Evolutionary conservation across 2,797 vertebrate genomes (phyloP), one percentile per base, ranked within the genome.

Genomic region (Diplodus sargus): DNA sequence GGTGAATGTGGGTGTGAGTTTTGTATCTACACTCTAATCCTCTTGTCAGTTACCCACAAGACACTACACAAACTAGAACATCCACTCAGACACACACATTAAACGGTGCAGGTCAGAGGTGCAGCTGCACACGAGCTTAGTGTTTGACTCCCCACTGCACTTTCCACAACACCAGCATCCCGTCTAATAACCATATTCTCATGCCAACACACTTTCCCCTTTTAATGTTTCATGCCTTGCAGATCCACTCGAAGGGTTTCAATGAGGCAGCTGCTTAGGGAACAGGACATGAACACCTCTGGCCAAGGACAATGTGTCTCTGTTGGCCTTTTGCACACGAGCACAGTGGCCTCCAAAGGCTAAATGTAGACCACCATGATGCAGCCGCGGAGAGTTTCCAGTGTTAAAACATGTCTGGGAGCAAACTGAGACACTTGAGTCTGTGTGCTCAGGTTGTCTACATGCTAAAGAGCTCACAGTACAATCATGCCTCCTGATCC

Each of bases 141-240:
- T 88, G 83, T 91, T 91, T 89, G 57, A 90, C 81, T 93, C 85
- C 90, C 76, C 58, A 63, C 87, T 85, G 85, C 48, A 89, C 83
- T 92, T 88, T 93, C 84, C 76, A 88, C 81, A 83, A 82, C 34
- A 85, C 65, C 82, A 84, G 67, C 84, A 75, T 89, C 83, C 72
- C 81, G 30, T 90, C 85, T 23, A 90, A 91, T 89, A 88, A 89
- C 91, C 90, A 87, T 90, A 93, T 93, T 93, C 92, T 92, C 91
- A 91, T 90, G 86, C 85, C 94, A 95, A 94, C 92, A 94, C 77
- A 93, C 89, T 84, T 92, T 78, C 84, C 83, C 87, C 85, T 85
- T 74, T 88, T 93, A 72, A 90, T 84, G 89, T 93, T 95, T 96
- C 93, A 95, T 93, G 92, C 53, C 76, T 89, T 78, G 91, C 89